phyloP scores from a whole-genome alignment of 2,797 vertebrate genomes.

The Diceros bicornis region DNA sequence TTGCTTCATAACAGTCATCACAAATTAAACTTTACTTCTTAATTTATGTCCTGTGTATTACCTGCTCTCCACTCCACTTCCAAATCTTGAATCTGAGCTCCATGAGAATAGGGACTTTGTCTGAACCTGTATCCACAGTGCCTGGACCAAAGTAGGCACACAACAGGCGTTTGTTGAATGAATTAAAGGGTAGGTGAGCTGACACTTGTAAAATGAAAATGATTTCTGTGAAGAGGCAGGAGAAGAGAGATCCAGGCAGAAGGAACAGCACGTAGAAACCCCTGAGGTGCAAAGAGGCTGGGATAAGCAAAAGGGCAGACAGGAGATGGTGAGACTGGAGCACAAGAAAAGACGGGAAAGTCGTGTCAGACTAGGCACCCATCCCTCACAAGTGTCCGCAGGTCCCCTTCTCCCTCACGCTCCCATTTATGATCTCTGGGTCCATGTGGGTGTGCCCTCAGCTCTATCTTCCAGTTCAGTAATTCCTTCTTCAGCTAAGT shows the following conservation, averaged over 20 bases:
- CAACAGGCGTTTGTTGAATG: neutral
- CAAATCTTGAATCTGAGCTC: neutral
- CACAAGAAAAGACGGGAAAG: neutral
- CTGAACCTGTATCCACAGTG: neutral
- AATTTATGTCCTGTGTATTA: too few relatives aligned
- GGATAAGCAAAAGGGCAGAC: neutral
- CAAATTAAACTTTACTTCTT: neutral
- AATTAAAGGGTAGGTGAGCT: neutral
- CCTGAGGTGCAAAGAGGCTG: neutral
- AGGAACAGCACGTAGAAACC: neutral
- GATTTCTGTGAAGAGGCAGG: neutral
- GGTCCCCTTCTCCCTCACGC: neutral
- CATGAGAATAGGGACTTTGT: neutral
- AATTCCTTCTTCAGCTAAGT: neutral
- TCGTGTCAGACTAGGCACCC: neutral
- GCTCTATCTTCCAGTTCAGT: neutral
- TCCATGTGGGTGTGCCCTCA: neutral
- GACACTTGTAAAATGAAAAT: neutral
- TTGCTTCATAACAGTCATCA: neutral
- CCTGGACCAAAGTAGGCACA: neutral
- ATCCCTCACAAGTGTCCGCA: fast-evolving
- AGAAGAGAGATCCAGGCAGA: neutral
- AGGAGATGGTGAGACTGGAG: neutral
- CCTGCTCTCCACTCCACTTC: too few relatives aligned
- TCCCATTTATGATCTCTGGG: neutral